phyloP scores from a whole-genome alignment of 2,888 invertebrate species.

The Nycteola revayana region DNA sequence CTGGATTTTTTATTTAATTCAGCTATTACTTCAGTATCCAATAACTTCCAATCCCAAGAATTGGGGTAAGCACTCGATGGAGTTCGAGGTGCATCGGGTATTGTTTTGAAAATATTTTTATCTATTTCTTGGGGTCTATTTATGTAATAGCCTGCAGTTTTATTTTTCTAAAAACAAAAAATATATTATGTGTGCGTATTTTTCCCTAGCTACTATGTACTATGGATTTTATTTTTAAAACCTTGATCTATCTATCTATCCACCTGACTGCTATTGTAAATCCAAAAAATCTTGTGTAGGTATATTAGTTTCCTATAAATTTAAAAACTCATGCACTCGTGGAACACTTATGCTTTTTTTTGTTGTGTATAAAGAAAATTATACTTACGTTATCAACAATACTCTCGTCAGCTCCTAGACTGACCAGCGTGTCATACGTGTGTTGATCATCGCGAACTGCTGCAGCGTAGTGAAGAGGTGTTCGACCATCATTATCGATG shows the following conservation, averaged over 20 bases:
- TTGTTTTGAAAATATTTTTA: slow-evolving; percentile 83
- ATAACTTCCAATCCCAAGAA: slow-evolving; percentile 87
- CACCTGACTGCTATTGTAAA: too few species aligned
- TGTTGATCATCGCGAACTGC: slow-evolving; percentile 89
- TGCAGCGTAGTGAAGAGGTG: slow-evolving; percentile 94
- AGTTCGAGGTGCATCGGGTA: slow-evolving; percentile 92
- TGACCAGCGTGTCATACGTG: slow-evolving; percentile 89
- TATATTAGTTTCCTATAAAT: too few species aligned
- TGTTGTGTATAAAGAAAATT: not conserved
- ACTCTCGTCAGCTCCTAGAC: slow-evolving; percentile 92
- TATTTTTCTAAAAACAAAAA: slow-evolving; percentile 86
- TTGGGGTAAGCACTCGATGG: slow-evolving; percentile 86
- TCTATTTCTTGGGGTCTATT: slow-evolving; percentile 90
- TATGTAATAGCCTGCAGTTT: slow-evolving; percentile 90
- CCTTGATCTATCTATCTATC: too few species aligned
- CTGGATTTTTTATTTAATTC: slow-evolving; percentile 67
- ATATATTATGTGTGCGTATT: slow-evolving; percentile 2
- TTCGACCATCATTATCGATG: slow-evolving; percentile 91
- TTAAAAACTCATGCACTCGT: too few species aligned
- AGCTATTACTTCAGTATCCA: slow-evolving; percentile 75
- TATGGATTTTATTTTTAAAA: too few species aligned
- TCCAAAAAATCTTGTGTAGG: too few species aligned
- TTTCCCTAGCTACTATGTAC: too few species aligned
- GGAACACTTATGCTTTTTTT: too few species aligned
- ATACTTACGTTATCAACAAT: slow-evolving; percentile 90